Conservation (phyloP, 2,113 vertebrate genomes). For the Calypte anna region DNA sequence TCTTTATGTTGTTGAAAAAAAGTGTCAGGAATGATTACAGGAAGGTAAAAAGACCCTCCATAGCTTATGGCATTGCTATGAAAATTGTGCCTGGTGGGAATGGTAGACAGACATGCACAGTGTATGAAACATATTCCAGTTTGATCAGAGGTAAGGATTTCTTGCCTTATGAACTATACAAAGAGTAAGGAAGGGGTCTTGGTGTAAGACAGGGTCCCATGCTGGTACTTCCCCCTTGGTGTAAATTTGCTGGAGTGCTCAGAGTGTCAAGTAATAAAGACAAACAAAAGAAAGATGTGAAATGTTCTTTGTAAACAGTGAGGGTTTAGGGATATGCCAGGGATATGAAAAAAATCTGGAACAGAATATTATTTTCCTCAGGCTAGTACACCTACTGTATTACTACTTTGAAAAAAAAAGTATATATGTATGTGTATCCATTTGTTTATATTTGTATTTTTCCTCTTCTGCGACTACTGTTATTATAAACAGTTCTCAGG, state of each 20-base stretch:
- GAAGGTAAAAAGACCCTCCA: slow-evolving; percentile 47
- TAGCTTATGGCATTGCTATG: slow-evolving; percentile 49
- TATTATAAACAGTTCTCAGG: neutral
- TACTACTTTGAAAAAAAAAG: neutral
- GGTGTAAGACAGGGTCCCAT: neutral
- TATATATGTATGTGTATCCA: neutral
- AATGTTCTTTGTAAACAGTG: neutral
- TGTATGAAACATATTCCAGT: slow-evolving; percentile 5
- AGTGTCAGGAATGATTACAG: slow-evolving; percentile 52
- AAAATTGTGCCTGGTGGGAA: slow-evolving; percentile 61
- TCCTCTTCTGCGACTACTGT: neutral
- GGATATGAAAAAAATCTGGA: neutral
- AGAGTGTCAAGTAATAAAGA: neutral
- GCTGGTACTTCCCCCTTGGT: neutral
- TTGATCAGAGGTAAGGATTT: slow-evolving; percentile 42
- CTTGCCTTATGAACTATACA: slow-evolving; percentile 15
- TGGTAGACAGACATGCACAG: fast-evolving
- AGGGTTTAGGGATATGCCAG: neutral
- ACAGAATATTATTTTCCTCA: neutral
- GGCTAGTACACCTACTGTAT: neutral
- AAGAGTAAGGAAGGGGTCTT: slow-evolving; percentile 1
- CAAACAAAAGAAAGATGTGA: neutral
- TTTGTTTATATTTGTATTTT: neutral
- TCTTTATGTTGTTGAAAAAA: slow-evolving; percentile 42
- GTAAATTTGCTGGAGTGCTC: neutral